phyloP scores from a whole-genome alignment of 2,888 invertebrate species.

The Eupithecia pulchellata region DNA sequence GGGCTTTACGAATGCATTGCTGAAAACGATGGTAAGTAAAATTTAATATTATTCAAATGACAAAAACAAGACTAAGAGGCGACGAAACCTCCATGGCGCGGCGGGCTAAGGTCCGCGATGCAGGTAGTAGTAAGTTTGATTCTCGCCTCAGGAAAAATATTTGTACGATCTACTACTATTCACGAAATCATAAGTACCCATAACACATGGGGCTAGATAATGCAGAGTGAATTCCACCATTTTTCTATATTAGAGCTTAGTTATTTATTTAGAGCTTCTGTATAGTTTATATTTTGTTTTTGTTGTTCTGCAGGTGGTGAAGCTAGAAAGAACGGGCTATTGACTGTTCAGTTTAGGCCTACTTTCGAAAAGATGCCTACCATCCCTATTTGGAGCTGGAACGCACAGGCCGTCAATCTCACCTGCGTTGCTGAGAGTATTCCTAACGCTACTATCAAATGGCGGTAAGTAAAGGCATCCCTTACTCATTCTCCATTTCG shows the following conservation, averaged over 20 bases:
- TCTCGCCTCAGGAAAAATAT: too few relatives aligned
- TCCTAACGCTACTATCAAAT: conserved; percentile 96
- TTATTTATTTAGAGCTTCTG: too few relatives aligned
- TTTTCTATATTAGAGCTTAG: too few relatives aligned
- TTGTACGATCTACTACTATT: too few relatives aligned
- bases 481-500: not conserved
- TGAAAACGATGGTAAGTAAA: conserved; percentile 89
- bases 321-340: conserved; percentile 91
- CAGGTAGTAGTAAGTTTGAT: too few relatives aligned
- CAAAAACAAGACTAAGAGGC: too few relatives aligned
- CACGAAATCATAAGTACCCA: too few relatives aligned
- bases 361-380: conserved; percentile 90
- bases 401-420: conserved; percentile 91
- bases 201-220: too few relatives aligned
- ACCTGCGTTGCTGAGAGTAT: conserved; percentile 95
- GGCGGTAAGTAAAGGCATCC: conserved; percentile 84
- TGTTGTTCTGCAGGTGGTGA: conserved; percentile 82
- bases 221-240: too few relatives aligned
- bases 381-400: conserved; percentile 94
- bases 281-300: not conserved
- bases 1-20: conserved; percentile 96
- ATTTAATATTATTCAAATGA: too few relatives aligned
- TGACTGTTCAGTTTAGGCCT: conserved; percentile 93
- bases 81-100: too few relatives aligned
- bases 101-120: too few relatives aligned